Base-by-base conservation (phyloP, 2,113 vertebrate genomes). In the Cheirogaleus medius region DNA sequence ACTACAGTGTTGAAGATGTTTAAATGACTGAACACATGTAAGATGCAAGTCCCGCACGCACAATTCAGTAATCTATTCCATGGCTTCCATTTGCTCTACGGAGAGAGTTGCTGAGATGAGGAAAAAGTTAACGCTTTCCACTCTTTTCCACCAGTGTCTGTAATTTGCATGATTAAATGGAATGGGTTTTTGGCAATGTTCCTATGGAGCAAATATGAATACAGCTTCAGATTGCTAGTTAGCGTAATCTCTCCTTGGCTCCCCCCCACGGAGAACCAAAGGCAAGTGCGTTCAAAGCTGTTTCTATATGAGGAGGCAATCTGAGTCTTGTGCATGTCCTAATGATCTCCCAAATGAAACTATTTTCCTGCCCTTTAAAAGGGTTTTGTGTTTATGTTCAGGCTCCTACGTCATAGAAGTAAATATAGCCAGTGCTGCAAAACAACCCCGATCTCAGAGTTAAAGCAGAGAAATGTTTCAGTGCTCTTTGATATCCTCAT, bases 321-420 rank as follows among this genome's bases (percentile, higher is more conserved):
- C 71, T 94, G 56, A 73, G 97, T 92, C 97, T 96, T 83, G 66
- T 86, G 60, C 91, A 96, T 92, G 39, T 77, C 87, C 78, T 77
- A 95, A 92, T 84, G 63, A 95, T 34, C 20, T 84, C 95, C 27
- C 23, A 77, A 52, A 42, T 88, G 89, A 89, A 97, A 32, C 47
- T 86, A 85, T 64, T n/a, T 44, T 82, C 74, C 96, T 68, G 39
- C 9, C 32, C 71, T 84, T 84, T 74, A 74, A 10, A 39, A 23
- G 17, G 77, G 9, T 47, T 91, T 88, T 71, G 74, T 37, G 27
- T 74, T 93, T 54, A 44, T 66, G 37, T 39, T 39, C 27, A 74
- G 37, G 58, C 3, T 58, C n/a, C 69, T 90, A 68, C 32, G 25
- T 21, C 8, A 1, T 39, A 25, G 77, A 81, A 94, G 96, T 89